Percentiles rank a stretch among this genome's conserved stretches.
Evolutionary conservation across 2,797 vertebrate species (phyloP).

Genomic region (Falco cherrug): DNA sequence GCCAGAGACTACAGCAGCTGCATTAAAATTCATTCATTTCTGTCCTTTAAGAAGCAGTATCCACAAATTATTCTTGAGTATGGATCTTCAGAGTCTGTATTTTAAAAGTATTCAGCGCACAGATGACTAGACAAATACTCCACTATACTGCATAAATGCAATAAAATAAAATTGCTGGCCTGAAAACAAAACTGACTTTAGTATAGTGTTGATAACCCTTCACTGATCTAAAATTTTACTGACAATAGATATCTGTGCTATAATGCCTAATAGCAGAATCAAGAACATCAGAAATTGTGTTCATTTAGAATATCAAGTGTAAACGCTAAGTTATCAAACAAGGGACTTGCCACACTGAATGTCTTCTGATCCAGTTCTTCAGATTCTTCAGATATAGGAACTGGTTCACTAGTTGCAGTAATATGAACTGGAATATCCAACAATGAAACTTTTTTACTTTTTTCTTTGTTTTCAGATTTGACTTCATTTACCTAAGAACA

Average conservation of each 20-base stretch:
- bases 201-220: neutral
- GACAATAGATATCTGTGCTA: neutral
- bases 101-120: neutral
- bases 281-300: neutral
- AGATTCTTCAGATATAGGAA: conserved; percentile 89
- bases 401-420: conserved; percentile 85
- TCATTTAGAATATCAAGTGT: neutral
- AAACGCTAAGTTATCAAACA: neutral
- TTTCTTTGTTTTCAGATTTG: conserved; percentile 87
- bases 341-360: conserved; percentile 90
- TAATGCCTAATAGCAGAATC: conserved; percentile 1
- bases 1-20: neutral
- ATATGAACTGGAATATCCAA: conserved; percentile 87
- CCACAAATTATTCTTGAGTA: neutral
- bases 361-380: conserved; percentile 98
- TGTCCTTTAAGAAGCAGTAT: neutral
- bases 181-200: conserved; percentile 15
- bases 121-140: neutral
- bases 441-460: conserved; percentile 80
- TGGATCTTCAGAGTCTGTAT: neutral
- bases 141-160: neutral
- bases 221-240: neutral
- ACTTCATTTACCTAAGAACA: conserved; percentile 79
- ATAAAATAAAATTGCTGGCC: neutral
- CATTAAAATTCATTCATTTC: neutral